phyloP scores from a whole-genome alignment of 2,113 vertebrate genomes.

The Centropus bengalensis region DNA sequence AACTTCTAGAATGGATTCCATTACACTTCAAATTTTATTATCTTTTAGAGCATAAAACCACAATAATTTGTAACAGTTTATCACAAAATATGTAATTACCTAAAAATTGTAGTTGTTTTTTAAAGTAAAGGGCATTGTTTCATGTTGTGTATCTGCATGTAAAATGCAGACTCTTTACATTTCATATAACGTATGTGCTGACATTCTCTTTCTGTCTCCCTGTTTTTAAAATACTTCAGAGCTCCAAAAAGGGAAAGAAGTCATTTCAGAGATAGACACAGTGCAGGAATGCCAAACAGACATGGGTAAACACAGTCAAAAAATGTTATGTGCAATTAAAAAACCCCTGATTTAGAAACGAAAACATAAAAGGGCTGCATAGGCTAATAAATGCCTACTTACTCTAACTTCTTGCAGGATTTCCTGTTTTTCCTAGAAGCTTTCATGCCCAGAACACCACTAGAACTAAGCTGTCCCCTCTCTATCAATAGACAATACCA shows the following conservation, averaged over 20 bases:
- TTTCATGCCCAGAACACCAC: constrained; percentile 37
- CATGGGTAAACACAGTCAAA: constrained; percentile 18
- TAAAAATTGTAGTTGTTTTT: neutral
- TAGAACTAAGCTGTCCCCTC: constrained; percentile 7
- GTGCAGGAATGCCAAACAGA: neutral
- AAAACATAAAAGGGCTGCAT: constrained; percentile 26
- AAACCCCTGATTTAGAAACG: neutral
- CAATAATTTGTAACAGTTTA: neutral
- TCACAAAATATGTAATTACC: neutral
- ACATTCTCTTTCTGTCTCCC: neutral
- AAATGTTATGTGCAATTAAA: neutral
- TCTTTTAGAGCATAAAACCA: neutral
- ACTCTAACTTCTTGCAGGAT: constrained; percentile 28
- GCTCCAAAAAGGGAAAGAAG: neutral
- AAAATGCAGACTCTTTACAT: neutral
- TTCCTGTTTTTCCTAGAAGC: constrained; percentile 66
- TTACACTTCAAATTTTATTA: neutral
- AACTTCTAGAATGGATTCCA: neutral
- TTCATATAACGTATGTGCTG: neutral
- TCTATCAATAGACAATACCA: constrained; percentile 63
- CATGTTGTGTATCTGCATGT: neutral
- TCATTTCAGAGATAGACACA: neutral
- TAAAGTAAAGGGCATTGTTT: neutral
- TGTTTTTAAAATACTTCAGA: neutral
- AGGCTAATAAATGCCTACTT: constrained; percentile 26